Evolutionary conservation across 2,113 vertebrate genomes (phyloP).

Genomic region (Dipodomys ordii): DNA sequence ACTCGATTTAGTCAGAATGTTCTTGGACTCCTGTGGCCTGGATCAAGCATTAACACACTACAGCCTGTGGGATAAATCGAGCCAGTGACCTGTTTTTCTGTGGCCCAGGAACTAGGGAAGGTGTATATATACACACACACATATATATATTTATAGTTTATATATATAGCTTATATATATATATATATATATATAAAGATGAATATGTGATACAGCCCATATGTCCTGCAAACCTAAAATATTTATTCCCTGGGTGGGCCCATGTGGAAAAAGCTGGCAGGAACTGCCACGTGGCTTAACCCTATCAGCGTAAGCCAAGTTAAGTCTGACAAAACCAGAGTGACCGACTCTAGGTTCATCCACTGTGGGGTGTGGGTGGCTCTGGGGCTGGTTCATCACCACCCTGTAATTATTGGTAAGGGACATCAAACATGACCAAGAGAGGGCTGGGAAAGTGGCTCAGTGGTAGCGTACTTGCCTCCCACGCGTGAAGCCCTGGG

Average conservation of each 20-base stretch:
- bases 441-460: too few species aligned
- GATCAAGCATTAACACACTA: not conserved
- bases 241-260: not conserved
- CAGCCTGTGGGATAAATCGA: not conserved
- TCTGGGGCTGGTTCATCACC: not conserved
- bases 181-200: not conserved
- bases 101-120: not conserved
- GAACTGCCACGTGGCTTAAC: not conserved
- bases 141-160: too few species aligned
- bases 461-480: too few species aligned
- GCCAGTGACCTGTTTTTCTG: not conserved
- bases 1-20: not conserved
- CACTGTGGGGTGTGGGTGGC: too few species aligned
- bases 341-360: not conserved
- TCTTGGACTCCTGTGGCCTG: not conserved
- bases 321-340: too few species aligned
- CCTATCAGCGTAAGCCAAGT: not conserved
- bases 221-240: not conserved
- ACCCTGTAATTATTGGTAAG: not conserved
- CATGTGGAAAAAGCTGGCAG: not conserved
- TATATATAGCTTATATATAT: too few species aligned
- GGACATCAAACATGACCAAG: not conserved
- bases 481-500: too few species aligned
- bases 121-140: not conserved
- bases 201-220: not conserved